Conservation (phyloP, 2,888 invertebrate genomes). For the Carcina quercana region DNA sequence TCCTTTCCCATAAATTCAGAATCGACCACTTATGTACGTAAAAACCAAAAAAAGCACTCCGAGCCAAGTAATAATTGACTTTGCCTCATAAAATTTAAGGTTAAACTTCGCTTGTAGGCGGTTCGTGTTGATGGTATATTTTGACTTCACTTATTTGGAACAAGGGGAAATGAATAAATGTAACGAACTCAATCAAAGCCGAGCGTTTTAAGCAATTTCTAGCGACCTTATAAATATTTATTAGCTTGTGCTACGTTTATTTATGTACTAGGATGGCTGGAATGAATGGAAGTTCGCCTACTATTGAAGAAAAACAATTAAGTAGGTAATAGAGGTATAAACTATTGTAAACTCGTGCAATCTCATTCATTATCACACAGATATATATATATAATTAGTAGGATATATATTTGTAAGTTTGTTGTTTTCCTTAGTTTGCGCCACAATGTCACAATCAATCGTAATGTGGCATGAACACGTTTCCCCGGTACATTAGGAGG, state of each 20-base stretch:
- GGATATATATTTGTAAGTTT: too few species aligned
- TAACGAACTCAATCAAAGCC: constrained; percentile 37
- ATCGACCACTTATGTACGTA: constrained; percentile 46
- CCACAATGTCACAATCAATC: too few species aligned
- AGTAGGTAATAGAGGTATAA: too few species aligned
- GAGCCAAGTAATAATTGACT: constrained; percentile 21
- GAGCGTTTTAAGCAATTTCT: constrained; percentile 25
- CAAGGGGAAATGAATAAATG: constrained; percentile 41
- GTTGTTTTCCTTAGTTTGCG: too few species aligned
- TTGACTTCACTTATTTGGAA: constrained; percentile 27
- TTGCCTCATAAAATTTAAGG: constrained; percentile 21
- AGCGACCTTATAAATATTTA: constrained; percentile 20
- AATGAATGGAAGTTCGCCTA: too few species aligned
- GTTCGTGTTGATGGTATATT: constrained; percentile 14
- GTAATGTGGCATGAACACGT: too few species aligned
- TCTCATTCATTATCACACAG: too few species aligned
- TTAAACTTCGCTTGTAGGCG: constrained; percentile 15
- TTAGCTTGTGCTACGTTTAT: constrained; percentile 4
- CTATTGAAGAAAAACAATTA: too few species aligned
- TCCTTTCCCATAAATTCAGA: constrained; percentile 50
- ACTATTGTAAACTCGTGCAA: too few species aligned
- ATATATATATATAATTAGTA: too few species aligned
- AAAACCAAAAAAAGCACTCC: constrained; percentile 28
- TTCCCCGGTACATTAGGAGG: too few species aligned
- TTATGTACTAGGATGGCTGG: constrained; percentile 1